Percentiles rank a stretch among this genome's conserved stretches.
Conservation (phyloP, 37 sponge, comb jelly and placozoan species). For the Eunapius fragilis region DNA sequence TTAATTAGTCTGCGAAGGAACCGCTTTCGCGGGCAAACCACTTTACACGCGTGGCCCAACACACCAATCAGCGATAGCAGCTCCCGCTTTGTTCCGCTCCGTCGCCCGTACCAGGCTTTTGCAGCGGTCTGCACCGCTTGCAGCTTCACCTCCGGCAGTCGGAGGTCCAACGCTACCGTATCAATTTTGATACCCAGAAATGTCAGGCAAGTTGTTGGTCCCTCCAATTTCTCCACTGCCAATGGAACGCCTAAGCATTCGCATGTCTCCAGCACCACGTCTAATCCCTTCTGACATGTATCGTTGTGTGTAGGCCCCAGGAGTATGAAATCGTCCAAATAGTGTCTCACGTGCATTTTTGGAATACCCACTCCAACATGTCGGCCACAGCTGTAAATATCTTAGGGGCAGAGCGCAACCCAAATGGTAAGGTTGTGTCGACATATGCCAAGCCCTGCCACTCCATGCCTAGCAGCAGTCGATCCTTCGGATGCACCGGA, state of each 20-base stretch:
- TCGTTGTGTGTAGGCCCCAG: background rate
- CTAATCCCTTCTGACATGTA: background rate
- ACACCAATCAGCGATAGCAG: no score
- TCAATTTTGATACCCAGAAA: no score
- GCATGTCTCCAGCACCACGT: constrained; percentile 1
- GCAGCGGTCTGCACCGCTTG: no score
- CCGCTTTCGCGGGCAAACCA: no score
- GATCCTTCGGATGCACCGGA: constrained; percentile 24
- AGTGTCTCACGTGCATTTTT: background rate
- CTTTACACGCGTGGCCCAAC: no score
- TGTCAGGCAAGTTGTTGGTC: background rate
- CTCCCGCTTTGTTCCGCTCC: no score
- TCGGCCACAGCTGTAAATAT: constrained; percentile 15
- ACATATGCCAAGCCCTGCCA: constrained; percentile 12
- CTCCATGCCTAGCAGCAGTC: constrained; percentile 18
- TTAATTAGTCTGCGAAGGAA: no score
- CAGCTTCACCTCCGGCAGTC: no score
- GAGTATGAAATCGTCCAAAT: constrained; percentile 16
- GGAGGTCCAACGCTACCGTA: no score
- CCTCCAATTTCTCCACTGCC: background rate
- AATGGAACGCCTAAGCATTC: background rate
- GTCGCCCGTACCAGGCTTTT: no score
- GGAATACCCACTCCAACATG: constrained; percentile 7
- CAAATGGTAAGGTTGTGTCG: constrained; percentile 14
- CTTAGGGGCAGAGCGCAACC: constrained; percentile 21